These are phyloP conservation scores for Eira barbara DNA, from an alignment of 2,113 vertebrate genomes.

Conservation along the genomic window DNA sequence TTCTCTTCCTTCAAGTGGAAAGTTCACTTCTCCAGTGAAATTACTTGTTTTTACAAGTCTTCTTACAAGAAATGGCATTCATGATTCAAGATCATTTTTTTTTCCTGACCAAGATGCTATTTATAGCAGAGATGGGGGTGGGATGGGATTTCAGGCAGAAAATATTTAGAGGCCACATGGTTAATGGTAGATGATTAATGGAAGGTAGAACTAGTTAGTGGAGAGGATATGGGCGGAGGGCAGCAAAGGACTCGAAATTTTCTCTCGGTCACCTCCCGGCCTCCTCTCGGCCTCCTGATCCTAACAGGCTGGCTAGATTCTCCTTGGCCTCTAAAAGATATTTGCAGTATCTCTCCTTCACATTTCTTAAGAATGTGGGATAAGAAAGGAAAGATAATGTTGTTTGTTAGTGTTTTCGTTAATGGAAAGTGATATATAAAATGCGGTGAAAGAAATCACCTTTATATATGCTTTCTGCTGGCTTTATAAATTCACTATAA, in stretches of 20 bases:
- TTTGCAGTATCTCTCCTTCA: neutral
- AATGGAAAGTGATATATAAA: constrained; percentile 42
- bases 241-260: neutral
- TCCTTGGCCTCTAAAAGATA: neutral
- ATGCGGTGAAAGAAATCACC: constrained; percentile 2
- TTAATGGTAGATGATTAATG: neutral
- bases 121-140: neutral
- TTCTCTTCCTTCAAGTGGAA: neutral
- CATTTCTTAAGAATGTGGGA: neutral
- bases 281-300: neutral
- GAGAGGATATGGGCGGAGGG: neutral
- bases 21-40: neutral
- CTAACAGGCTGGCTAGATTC: neutral
- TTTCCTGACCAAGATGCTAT: neutral
- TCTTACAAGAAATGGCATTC: neutral
- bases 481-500: constrained; percentile 64
- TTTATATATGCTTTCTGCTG: constrained; percentile 37
- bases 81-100: neutral
- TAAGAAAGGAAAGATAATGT: neutral
- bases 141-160: neutral
- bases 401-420: neutral
- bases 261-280: neutral
- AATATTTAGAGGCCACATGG: neutral
- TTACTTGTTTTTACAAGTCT: neutral
- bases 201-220: neutral